Evolutionary conservation across 2,797 vertebrate species (phyloP).

Genomic region (Phoebastria nigripes): DNA sequence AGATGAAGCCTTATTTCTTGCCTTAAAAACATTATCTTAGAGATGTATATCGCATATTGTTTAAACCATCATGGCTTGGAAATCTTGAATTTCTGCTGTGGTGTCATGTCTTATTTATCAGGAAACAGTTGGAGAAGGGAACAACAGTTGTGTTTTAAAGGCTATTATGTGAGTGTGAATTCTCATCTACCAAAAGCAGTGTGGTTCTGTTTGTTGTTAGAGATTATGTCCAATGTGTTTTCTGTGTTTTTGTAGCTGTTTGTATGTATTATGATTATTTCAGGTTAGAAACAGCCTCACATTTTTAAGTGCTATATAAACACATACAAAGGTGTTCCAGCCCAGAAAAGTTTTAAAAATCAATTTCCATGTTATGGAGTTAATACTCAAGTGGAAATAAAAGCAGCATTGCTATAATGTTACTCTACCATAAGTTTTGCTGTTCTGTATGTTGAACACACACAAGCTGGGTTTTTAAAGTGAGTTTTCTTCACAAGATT

Average conservation of each 20-base stretch:
- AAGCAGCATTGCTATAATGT: background rate
- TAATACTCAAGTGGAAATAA: background rate
- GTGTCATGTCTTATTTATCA: background rate
- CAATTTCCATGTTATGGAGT: background rate
- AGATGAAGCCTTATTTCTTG: background rate
- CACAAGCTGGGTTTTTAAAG: background rate
- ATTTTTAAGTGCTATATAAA: background rate
- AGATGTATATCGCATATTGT: background rate
- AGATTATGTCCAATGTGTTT: background rate
- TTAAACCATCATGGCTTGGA: background rate
- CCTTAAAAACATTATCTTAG: background rate
- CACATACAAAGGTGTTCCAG: background rate
- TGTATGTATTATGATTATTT: background rate
- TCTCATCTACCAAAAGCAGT: background rate
- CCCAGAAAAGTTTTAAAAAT: background rate
- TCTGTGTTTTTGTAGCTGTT: background rate
- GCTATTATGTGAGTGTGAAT: background rate
- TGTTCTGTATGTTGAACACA: background rate
- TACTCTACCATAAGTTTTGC: background rate
- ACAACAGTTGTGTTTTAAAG: background rate
- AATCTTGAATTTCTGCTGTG: background rate
- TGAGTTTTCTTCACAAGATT: background rate
- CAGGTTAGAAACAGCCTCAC: background rate
- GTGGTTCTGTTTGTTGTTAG: background rate
- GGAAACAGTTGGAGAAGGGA: background rate